Conservation (phyloP, 2,113 vertebrate genomes). For the Brachyhypopomus occidentalis region DNA sequence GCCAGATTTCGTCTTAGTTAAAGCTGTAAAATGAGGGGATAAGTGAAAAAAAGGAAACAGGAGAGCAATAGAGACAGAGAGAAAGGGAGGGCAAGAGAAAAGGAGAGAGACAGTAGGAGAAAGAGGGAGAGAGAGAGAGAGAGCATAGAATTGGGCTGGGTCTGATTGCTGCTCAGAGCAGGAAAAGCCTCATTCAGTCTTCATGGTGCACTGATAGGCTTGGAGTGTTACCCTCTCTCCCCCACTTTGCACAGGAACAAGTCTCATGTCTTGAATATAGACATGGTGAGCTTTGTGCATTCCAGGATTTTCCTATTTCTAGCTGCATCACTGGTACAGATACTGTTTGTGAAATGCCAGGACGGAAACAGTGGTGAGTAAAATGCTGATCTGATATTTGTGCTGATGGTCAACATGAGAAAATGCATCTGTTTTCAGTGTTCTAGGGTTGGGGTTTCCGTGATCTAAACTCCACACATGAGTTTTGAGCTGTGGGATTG, state of each 20-base stretch:
- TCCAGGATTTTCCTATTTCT: slow-evolving; percentile 77
- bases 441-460: no score
- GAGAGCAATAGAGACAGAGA: slow-evolving; percentile 48
- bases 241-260: slow-evolving; percentile 60
- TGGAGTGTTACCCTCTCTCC: slow-evolving; percentile 57
- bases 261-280: slow-evolving; percentile 77
- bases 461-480: no score
- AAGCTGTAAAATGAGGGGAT: slow-evolving; percentile 68
- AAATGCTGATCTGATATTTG: slow-evolving; percentile 54
- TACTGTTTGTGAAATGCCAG: slow-evolving; percentile 75
- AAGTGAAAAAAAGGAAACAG: slow-evolving; percentile 55
- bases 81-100: slow-evolving; percentile 44
- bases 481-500: neutral
- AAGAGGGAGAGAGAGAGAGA: slow-evolving; percentile 59
- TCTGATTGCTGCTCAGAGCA: slow-evolving; percentile 72
- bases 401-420: slow-evolving; percentile 44
- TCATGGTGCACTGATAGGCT: slow-evolving; percentile 75
- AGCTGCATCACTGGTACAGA: slow-evolving; percentile 66
- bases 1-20: slow-evolving; percentile 80
- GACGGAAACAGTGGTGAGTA: slow-evolving; percentile 73
- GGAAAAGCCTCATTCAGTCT: slow-evolving; percentile 69
- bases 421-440: slow-evolving; percentile 33
- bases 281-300: slow-evolving; percentile 75
- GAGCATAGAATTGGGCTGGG: slow-evolving; percentile 73
- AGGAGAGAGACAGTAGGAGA: slow-evolving; percentile 61